Conservation (phyloP, 1,140 invertebrate genomes). For the Micrasema minimum region DNA sequence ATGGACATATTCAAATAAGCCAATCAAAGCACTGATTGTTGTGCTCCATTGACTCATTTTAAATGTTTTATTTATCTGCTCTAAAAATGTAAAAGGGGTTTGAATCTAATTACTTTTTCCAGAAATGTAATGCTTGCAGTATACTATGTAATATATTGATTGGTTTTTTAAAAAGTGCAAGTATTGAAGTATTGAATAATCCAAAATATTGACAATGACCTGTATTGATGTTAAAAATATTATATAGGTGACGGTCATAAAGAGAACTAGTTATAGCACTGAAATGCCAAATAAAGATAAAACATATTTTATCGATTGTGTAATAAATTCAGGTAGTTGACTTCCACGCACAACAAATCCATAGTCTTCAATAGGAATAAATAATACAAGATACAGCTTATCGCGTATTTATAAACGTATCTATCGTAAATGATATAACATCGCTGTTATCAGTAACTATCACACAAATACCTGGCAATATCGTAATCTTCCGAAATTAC, state of each 20-base stretch:
- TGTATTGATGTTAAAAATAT: neutral
- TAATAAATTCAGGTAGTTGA: conserved; percentile 36
- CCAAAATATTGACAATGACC: conserved; percentile 1
- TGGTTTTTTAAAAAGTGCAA: no score
- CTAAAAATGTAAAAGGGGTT: no score
- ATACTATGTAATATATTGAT: no score
- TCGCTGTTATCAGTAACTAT: conserved; percentile 10
- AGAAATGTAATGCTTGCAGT: no score
- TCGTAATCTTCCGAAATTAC: conserved; percentile 32
- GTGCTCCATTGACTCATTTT: no score
- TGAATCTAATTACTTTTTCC: no score
- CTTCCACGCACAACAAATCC: conserved; percentile 8
- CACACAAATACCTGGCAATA: neutral
- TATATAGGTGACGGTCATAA: neutral
- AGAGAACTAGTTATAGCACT: neutral
- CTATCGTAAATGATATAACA: conserved; percentile 23
- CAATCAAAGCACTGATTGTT: no score
- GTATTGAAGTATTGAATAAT: no score
- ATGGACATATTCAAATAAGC: no score
- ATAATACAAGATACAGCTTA: neutral
- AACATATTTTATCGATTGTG: conserved; percentile 2
- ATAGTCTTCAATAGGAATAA: conserved; percentile 24
- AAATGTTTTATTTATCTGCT: no score
- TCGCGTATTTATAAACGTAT: neutral
- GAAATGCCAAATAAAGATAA: conserved; percentile 21